Evolutionary conservation across 2,113 vertebrate species (phyloP).

Genomic region (Ceyx cyanopectus): DNA sequence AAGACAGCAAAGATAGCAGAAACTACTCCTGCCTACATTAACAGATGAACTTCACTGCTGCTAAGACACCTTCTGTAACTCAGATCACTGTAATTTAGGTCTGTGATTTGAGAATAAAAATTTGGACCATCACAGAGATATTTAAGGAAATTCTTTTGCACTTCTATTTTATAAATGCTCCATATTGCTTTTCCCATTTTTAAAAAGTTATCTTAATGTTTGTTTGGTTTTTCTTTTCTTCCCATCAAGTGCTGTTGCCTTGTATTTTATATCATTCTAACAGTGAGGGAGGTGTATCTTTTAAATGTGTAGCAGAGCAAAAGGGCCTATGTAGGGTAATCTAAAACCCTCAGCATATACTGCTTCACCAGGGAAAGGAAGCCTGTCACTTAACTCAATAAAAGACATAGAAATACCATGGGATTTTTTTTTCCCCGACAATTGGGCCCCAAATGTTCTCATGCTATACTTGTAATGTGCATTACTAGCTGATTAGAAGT

Average conservation of each 20-base stretch:
- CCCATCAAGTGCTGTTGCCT: background rate
- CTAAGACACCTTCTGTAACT: background rate
- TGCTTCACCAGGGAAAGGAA: conserved; percentile 43
- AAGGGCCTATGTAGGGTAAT: background rate
- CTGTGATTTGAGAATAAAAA: background rate
- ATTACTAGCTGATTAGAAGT: conserved; percentile 76
- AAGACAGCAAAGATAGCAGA: background rate
- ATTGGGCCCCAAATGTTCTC: conserved; percentile 61
- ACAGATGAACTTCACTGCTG: background rate
- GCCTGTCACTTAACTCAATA: conserved; percentile 55
- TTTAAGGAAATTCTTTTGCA: background rate
- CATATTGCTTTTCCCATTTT: background rate
- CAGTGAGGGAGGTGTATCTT: background rate
- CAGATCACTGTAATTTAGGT: background rate
- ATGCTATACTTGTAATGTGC: conserved; percentile 58
- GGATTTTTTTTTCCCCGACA: conserved; percentile 25
- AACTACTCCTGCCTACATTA: background rate
- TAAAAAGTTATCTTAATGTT: background rate
- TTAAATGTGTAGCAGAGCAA: background rate
- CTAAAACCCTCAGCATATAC: conserved; percentile 10
- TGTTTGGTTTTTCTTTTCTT: background rate
- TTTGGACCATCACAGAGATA: background rate
- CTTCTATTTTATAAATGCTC: background rate
- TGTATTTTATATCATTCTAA: background rate
- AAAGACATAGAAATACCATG: conserved; percentile 55